phyloP scores from a whole-genome alignment of 2,113 vertebrate genomes.

The Carettochelys insculpta region DNA sequence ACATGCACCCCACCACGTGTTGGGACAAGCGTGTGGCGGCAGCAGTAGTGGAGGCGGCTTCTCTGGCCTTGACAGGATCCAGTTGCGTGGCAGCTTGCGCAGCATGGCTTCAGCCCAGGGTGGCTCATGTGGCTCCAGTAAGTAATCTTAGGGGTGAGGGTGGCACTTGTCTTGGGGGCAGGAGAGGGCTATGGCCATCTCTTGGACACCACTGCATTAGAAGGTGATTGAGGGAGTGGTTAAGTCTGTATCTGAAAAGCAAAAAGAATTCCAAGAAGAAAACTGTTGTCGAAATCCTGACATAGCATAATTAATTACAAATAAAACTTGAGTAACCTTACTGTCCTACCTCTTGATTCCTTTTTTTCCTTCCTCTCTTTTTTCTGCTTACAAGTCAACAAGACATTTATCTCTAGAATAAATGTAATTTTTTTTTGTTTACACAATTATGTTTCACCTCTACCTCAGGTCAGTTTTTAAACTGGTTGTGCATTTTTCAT shows the following conservation, averaged over 20 bases:
- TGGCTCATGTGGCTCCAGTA: too few species aligned
- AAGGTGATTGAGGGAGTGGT: not conserved
- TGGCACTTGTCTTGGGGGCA: too few species aligned
- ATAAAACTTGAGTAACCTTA: not conserved
- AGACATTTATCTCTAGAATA: not conserved
- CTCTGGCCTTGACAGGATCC: too few species aligned
- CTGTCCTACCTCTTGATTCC: not conserved
- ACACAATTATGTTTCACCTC: not conserved
- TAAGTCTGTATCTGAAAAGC: not conserved
- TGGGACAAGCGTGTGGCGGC: too few species aligned
- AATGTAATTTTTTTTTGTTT: not conserved
- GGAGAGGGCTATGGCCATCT: too few species aligned
- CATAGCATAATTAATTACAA: not conserved
- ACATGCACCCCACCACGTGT: too few species aligned
- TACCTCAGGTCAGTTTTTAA: not conserved
- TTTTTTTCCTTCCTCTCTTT: not conserved
- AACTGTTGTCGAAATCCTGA: accelerated
- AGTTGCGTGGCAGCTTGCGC: too few species aligned
- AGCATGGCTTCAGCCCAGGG: too few species aligned
- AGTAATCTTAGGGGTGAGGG: too few species aligned
- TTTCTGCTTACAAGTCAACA: not conserved
- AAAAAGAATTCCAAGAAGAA: not conserved
- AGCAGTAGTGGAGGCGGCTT: too few species aligned
- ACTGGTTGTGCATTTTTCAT: not conserved
- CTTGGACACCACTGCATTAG: too few species aligned